Percentiles rank a stretch among this genome's conserved stretches.
phyloP scores from a whole-genome alignment of 1,140 invertebrate species.

The Vollenhovia emeryi region DNA sequence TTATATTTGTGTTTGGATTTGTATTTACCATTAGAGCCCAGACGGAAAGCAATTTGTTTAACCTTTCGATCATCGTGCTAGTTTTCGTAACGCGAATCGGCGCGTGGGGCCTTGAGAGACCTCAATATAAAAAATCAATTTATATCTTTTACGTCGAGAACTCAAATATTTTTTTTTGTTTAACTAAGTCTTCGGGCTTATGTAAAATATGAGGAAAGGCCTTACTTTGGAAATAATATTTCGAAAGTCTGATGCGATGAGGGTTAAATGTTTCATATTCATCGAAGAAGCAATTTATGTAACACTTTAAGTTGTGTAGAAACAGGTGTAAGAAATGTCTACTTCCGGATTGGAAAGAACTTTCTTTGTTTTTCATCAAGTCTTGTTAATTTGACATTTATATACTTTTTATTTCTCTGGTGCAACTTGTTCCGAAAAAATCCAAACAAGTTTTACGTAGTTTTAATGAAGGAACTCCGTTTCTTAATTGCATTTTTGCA shows the following conservation, averaged over 20 bases:
- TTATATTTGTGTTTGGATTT: neutral
- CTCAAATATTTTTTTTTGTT: too few relatives aligned
- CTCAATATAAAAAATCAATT: too few relatives aligned
- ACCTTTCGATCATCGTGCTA: too few relatives aligned
- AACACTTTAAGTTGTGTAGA: neutral
- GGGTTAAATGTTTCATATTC: slow-evolving; percentile 2
- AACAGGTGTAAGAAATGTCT: neutral
- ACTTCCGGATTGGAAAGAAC: neutral
- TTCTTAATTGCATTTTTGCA: neutral
- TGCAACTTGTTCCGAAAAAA: neutral
- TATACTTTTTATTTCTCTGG: neutral
- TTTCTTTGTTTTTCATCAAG: neutral
- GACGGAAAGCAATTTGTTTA: neutral
- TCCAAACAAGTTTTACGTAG: neutral
- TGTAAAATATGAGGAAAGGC: too few relatives aligned
- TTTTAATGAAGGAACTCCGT: neutral
- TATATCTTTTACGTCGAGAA: too few relatives aligned
- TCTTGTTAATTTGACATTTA: neutral
- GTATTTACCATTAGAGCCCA: neutral
- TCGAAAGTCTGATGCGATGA: too few relatives aligned
- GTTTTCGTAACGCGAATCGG: too few relatives aligned
- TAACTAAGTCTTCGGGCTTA: too few relatives aligned
- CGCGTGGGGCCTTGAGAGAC: too few relatives aligned
- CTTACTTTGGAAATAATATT: too few relatives aligned
- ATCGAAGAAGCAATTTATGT: neutral